Percentiles rank a stretch among this genome's conserved stretches.
Conservation (phyloP, 2,113 vertebrate species). For the Typhlomys cinereus region DNA sequence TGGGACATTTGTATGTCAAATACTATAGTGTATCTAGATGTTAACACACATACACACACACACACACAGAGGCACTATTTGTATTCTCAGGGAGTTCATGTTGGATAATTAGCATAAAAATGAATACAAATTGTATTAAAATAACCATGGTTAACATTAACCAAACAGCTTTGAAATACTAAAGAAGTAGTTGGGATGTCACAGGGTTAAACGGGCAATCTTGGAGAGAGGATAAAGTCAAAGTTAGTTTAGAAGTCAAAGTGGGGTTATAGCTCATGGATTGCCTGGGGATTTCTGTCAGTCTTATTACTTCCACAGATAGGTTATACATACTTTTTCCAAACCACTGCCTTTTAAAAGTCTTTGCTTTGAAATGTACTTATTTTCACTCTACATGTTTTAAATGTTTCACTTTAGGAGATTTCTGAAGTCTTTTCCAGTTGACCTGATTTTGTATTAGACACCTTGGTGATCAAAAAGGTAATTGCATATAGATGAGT, state of each 20-base stretch:
- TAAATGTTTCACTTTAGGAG: constrained; percentile 58
- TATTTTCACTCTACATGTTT: constrained; percentile 46
- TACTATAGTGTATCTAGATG: not conserved
- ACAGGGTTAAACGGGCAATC: not conserved
- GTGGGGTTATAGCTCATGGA: not conserved
- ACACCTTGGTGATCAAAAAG: constrained; percentile 18
- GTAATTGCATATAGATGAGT: not conserved
- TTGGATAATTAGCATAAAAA: not conserved
- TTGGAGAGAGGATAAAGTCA: not conserved
- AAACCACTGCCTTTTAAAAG: constrained; percentile 34
- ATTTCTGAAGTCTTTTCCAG: constrained; percentile 54
- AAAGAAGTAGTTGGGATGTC: not conserved
- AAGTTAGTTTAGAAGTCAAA: not conserved
- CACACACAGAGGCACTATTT: not conserved
- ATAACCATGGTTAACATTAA: not conserved
- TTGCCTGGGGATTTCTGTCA: constrained; percentile 44
- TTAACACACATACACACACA: no score
- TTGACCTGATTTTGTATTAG: constrained; percentile 61
- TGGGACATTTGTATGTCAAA: not conserved
- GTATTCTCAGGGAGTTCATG: not conserved
- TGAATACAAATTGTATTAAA: not conserved
- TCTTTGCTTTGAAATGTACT: constrained; percentile 54
- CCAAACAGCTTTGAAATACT: not conserved
- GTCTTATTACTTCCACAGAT: constrained; percentile 32
- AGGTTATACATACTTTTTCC: constrained; percentile 3